Evolutionary conservation across 2,113 vertebrate genomes (phyloP).

Genomic region (Varanus salvator): DNA sequence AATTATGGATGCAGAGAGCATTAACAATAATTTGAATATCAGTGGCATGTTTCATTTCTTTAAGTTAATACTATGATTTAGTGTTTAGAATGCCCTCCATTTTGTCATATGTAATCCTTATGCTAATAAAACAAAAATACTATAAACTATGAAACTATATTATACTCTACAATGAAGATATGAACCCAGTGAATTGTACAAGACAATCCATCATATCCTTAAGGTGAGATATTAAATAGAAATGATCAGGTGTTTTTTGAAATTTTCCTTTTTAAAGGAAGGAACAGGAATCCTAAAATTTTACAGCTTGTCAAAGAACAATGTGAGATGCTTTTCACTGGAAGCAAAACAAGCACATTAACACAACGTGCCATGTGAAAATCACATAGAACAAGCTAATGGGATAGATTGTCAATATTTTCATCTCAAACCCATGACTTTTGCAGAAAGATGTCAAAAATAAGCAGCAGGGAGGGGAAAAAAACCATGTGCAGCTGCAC

Average conservation of each 20-base stretch:
- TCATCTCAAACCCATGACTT: conserved; percentile 13
- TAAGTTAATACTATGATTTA: background rate
- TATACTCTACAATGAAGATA: background rate
- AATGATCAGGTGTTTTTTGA: background rate
- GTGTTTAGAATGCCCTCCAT: background rate
- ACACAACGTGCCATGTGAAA: background rate
- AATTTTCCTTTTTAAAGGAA: background rate
- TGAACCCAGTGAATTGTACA: background rate
- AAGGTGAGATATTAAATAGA: background rate
- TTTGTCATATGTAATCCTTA: background rate
- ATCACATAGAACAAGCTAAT: background rate
- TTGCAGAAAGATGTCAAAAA: background rate
- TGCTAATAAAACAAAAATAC: conserved; percentile 6
- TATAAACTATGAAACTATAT: background rate
- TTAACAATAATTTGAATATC: background rate
- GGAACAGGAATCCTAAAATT: conserved; percentile 25
- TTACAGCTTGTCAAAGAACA: conserved; percentile 13
- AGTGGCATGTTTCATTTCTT: background rate
- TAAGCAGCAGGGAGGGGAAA: background rate
- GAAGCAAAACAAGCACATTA: background rate
- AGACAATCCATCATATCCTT: background rate
- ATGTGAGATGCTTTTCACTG: accelerated
- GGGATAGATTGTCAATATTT: background rate
- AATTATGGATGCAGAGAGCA: background rate
- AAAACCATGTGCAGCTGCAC: background rate